A percentile compares a stretch with the other conserved stretches of the same genome.
Evolutionary conservation across 1,140 invertebrate genomes (phyloP).

Genomic region (Cydia amplana): DNA sequence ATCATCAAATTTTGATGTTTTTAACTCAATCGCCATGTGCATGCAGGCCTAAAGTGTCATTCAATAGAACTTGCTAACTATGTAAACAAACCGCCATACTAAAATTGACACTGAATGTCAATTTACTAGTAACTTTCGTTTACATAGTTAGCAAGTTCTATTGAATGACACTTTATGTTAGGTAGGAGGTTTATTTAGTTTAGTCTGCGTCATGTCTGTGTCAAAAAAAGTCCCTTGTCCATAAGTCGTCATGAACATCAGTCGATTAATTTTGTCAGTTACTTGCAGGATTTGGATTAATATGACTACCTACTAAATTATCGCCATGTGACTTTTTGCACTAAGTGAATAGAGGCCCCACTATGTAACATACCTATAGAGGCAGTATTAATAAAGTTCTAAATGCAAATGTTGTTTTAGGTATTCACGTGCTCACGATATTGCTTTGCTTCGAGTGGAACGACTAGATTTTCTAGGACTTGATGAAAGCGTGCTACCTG

Average conservation of each 20-base stretch:
- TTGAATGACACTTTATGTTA: no score
- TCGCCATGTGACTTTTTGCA: neutral
- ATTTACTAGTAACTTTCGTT: no score
- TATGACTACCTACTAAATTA: no score
- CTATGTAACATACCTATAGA: neutral
- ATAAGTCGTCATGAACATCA: no score
- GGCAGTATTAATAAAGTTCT: neutral
- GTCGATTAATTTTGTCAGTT: no score
- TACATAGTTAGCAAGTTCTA: no score
- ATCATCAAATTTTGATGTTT: no score
- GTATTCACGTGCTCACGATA: slow-evolving; percentile 61
- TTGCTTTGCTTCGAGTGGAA: slow-evolving; percentile 59
- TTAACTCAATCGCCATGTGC: no score
- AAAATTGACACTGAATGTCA: no score
- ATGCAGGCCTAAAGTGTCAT: no score
- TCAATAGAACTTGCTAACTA: no score
- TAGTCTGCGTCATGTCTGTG: neutral
- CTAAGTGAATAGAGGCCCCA: neutral
- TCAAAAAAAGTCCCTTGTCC: neutral
- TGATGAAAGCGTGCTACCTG: slow-evolving; percentile 54
- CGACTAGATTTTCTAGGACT: slow-evolving; percentile 52
- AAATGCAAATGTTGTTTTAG: slow-evolving; percentile 61
- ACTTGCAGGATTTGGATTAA: neutral
- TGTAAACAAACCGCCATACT: no score
- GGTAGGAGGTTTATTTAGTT: neutral